A percentile compares a stretch with the other conserved stretches of the same genome.
Conservation (phyloP, 2,888 invertebrate species). For the Drosophila picticornis region DNA sequence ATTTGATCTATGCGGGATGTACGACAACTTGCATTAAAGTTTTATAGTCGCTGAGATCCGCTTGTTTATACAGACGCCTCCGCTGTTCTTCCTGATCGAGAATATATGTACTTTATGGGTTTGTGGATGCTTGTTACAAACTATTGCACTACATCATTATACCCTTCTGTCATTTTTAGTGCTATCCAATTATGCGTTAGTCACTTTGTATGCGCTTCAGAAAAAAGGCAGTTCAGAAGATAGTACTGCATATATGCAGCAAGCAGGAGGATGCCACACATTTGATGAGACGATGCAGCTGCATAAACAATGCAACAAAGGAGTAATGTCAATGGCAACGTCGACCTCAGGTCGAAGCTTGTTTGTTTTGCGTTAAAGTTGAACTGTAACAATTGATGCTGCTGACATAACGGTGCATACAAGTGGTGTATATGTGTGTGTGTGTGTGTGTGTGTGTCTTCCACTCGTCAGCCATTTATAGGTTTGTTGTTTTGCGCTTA, state of each 20-base stretch:
- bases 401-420: constrained; percentile 28
- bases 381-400: constrained; percentile 71
- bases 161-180: background rate
- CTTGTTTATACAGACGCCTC: no score
- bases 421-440: constrained; percentile 2
- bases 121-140: background rate
- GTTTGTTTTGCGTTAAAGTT: constrained; percentile 64
- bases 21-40: background rate
- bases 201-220: constrained; percentile 3
- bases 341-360: constrained; percentile 20
- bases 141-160: background rate
- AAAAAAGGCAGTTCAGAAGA: background rate
- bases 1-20: background rate
- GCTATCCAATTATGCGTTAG: constrained; percentile 1
- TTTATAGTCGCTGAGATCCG: background rate
- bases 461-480: constrained; percentile 65
- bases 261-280: constrained; percentile 14
- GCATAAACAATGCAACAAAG: constrained; percentile 69
- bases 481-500: constrained; percentile 67
- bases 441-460: constrained; percentile 33
- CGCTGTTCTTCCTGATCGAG: background rate
- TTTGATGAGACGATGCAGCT: constrained; percentile 57
- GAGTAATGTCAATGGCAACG: constrained; percentile 52
- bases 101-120: background rate
- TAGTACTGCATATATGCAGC: background rate